Evolutionary conservation across 2,797 vertebrate species (phyloP).

Genomic region (Cercopithecus hamlyni): DNA sequence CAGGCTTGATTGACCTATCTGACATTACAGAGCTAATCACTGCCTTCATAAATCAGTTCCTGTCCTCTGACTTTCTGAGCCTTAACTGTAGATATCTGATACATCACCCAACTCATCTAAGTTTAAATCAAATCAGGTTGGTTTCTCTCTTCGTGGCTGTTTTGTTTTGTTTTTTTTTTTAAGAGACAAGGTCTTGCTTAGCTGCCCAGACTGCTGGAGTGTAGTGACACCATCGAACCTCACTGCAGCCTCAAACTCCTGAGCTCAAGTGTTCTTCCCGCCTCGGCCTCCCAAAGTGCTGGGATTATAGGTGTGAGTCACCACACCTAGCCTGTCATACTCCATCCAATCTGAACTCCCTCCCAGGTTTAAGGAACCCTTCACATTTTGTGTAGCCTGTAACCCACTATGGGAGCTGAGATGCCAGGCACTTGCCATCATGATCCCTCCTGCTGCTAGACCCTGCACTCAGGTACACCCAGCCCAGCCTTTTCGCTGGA

Average conservation of each 20-base stretch:
- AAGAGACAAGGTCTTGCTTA: no score
- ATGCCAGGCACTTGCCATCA: neutral
- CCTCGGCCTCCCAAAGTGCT: no score
- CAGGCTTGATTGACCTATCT: neutral
- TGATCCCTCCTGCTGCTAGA: neutral
- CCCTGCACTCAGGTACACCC: neutral
- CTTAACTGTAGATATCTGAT: neutral
- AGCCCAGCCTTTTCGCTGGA: neutral
- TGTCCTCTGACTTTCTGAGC: neutral
- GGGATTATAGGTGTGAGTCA: no score
- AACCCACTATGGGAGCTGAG: neutral
- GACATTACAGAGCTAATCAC: neutral
- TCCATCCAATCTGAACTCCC: neutral
- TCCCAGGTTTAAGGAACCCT: neutral
- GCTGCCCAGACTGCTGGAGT: no score
- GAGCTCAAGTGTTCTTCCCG: no score
- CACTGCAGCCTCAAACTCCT: no score
- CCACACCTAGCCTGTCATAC: no score
- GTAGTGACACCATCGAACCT: no score
- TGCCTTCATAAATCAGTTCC: neutral
- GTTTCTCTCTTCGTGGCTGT: neutral
- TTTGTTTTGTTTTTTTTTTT: no score
- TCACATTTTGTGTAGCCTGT: neutral
- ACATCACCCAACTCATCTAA: neutral
- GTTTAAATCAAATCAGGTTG: neutral